Percentiles rank a stretch among this genome's conserved stretches.
Evolutionary conservation across 2,888 invertebrate genomes (phyloP).

Genomic region (Heteromyza rotundicornis): DNA sequence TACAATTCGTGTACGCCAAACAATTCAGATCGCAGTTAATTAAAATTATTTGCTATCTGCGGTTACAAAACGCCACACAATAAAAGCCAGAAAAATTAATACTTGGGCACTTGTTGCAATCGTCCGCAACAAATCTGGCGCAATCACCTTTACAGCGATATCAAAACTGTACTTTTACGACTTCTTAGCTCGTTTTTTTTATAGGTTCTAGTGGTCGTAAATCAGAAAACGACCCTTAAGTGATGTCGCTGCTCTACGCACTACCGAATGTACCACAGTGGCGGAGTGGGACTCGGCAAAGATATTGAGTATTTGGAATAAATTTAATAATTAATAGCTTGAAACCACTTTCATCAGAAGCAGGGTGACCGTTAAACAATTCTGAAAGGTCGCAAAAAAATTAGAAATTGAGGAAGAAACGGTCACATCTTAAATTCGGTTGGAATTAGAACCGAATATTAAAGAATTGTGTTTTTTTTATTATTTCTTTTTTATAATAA

Average conservation of each 20-base stretch:
- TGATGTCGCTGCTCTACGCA: neutral
- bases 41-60: neutral
- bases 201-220: slow-evolving; percentile 39
- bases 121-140: neutral
- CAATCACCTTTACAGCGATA: neutral
- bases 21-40: neutral
- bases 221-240: slow-evolving; percentile 37
- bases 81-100: neutral
- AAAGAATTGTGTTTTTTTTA: too few relatives aligned
- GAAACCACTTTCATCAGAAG: too few relatives aligned
- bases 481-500: too few relatives aligned
- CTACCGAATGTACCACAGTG: too few relatives aligned
- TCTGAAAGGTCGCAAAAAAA: too few relatives aligned
- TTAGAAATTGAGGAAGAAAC: too few relatives aligned
- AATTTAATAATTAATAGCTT: too few relatives aligned
- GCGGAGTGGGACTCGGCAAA: too few relatives aligned
- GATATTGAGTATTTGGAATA: too few relatives aligned
- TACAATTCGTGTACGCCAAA: neutral
- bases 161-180: slow-evolving; percentile 29
- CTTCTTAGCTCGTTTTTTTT: slow-evolving; percentile 38
- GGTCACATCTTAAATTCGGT: too few relatives aligned
- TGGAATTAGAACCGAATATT: too few relatives aligned
- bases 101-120: neutral
- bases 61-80: neutral
- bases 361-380: too few relatives aligned